Conservation (phyloP, 1,140 invertebrate species). For the Tetranychus urticae region DNA sequence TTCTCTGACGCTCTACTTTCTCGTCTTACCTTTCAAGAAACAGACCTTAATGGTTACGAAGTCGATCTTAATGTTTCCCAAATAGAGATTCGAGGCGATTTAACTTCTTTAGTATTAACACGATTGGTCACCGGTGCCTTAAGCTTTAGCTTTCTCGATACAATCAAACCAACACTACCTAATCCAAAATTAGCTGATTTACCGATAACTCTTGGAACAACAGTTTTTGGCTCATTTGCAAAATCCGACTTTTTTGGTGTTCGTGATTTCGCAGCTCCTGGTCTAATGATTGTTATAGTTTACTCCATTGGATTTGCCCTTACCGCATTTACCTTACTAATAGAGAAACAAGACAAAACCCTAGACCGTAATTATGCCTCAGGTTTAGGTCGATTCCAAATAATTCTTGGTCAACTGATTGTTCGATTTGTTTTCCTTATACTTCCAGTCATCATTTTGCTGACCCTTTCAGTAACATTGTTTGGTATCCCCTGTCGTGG, state of each 20-base stretch:
- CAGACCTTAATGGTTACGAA: not conserved
- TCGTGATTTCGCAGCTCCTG: conserved; percentile 37
- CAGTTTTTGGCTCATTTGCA: not conserved
- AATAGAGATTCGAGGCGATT: not conserved
- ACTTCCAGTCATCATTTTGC: not conserved
- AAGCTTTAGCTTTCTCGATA: not conserved
- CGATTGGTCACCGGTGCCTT: not conserved
- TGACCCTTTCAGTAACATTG: not conserved
- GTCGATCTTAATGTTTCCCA: not conserved
- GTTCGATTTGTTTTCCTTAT: not conserved
- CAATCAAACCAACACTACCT: conserved; percentile 20
- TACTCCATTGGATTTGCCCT: conserved; percentile 13
- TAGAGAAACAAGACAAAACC: not conserved
- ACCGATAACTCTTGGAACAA: not conserved
- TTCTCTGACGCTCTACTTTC: conserved; percentile 6
- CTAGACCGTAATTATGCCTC: not conserved
- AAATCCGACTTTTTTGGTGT: conserved; percentile 1
- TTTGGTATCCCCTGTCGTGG: not conserved
- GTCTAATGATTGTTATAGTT: conserved; percentile 56
- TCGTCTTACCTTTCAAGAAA: not conserved
- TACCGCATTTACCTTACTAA: not conserved
- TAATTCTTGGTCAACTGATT: not conserved
- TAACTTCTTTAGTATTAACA: not conserved
- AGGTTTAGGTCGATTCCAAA: not conserved
- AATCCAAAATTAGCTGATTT: not conserved